Percentiles rank a stretch among this genome's conserved stretches.
These are phyloP conservation scores for Papilio elwesi DNA, from an alignment of 2,888 invertebrate species.

Conservation along the genomic window DNA sequence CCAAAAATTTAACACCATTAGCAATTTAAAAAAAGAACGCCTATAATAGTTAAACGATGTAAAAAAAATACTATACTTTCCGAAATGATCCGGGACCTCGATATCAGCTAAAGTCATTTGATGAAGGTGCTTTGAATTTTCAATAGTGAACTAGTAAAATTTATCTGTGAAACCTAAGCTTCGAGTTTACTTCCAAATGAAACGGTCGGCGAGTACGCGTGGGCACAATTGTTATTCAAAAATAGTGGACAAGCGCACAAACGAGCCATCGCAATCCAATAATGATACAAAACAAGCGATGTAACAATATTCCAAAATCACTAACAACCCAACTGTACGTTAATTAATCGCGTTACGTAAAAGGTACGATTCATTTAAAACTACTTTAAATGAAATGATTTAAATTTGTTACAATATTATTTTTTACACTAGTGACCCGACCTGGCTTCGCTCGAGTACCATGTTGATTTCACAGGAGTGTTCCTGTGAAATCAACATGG, in stretches of 20 bases:
- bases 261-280: constrained; percentile 46
- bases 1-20: too few species aligned
- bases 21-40: too few species aligned
- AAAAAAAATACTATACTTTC: too few species aligned
- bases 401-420: not conserved
- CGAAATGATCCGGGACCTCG: too few species aligned
- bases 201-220: constrained; percentile 1
- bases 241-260: constrained; percentile 39
- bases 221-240: constrained; percentile 32
- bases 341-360: constrained; percentile 25
- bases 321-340: constrained; percentile 15
- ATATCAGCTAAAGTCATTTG: not conserved
- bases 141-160: not conserved
- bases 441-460: too few species aligned
- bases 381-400: not conserved
- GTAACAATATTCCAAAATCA: constrained; percentile 40
- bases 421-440: too few species aligned
- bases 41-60: too few species aligned
- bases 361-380: not conserved
- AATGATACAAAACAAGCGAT: constrained; percentile 42
- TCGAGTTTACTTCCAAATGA: constrained; percentile 23
- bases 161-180: not conserved
- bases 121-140: not conserved
- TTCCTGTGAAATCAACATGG: too few species aligned
- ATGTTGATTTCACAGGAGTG: too few species aligned